A percentile compares a stretch with the other conserved stretches of the same genome.
These are phyloP conservation scores for Thunnus thynnus DNA, from an alignment of 2,113 vertebrate genomes.

Conservation along the genomic window DNA sequence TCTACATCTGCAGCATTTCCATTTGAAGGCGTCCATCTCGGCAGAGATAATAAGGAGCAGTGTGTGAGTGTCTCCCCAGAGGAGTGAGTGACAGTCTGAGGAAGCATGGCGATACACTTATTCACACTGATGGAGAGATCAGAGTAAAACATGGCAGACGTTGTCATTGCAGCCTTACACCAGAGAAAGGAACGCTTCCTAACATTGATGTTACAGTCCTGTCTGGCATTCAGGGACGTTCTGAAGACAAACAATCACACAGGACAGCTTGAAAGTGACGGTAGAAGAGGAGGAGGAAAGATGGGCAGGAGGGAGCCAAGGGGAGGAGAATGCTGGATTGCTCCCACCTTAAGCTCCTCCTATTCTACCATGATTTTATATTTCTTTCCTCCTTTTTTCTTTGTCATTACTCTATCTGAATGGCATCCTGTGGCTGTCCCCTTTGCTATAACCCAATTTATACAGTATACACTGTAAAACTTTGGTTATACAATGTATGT, in stretches of 20 bases:
- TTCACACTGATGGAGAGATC: constrained; percentile 85
- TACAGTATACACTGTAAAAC: no score
- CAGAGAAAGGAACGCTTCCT: constrained; percentile 73
- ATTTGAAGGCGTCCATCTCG: constrained; percentile 71
- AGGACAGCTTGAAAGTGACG: constrained; percentile 45
- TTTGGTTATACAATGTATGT: no score
- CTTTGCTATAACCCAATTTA: no score
- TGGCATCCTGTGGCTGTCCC: no score
- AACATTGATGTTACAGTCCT: constrained; percentile 63
- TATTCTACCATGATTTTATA: constrained; percentile 7
- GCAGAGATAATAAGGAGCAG: constrained; percentile 69
- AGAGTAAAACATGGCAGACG: constrained; percentile 82
- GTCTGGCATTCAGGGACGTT: constrained; percentile 61
- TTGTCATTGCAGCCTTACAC: constrained; percentile 79
- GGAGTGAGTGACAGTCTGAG: constrained; percentile 83
- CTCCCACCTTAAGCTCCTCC: constrained; percentile 21
- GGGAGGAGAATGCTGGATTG: constrained; percentile 17
- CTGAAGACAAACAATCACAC: constrained; percentile 65
- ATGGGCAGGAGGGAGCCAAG: constrained; percentile 36
- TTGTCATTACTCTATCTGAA: not conserved
- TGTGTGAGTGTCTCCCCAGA: constrained; percentile 69
- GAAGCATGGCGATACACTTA: constrained; percentile 70
- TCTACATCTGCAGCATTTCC: constrained; percentile 66
- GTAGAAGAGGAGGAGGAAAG: constrained; percentile 27
- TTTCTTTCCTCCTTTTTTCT: not conserved